phyloP scores from a whole-genome alignment of 2,113 vertebrate genomes.

The Plectropomus leopardus region DNA sequence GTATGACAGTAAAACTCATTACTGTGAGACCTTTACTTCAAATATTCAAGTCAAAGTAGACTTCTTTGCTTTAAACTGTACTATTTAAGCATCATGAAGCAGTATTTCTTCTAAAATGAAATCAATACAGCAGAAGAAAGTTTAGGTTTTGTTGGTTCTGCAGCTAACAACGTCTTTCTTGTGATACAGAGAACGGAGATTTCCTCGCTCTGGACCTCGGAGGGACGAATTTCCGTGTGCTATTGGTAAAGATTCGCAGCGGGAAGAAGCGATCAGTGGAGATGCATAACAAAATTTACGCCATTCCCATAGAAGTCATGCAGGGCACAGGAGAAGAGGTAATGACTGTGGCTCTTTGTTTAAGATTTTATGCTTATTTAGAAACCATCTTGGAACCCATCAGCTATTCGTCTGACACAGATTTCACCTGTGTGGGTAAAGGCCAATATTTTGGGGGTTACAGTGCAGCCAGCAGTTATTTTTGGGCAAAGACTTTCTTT shows the following conservation, averaged over 20 bases:
- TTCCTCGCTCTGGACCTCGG: constrained; percentile 97
- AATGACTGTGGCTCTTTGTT: neutral
- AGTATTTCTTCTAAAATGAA: neutral
- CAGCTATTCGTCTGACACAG: too few relatives aligned
- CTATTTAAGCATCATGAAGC: neutral
- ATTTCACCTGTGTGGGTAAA: too few relatives aligned
- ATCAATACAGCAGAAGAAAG: too few relatives aligned
- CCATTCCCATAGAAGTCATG: constrained; percentile 96
- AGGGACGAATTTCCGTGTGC: constrained; percentile 97
- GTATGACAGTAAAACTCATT: neutral
- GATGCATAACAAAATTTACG: constrained; percentile 99
- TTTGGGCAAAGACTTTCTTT: too few relatives aligned
- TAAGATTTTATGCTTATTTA: neutral
- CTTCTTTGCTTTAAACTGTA: neutral
- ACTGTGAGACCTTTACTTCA: neutral
- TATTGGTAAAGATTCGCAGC: constrained; percentile 97
- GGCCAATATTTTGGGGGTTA: too few relatives aligned
- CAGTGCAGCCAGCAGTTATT: too few relatives aligned
- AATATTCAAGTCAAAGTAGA: neutral
- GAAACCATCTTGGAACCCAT: too few relatives aligned
- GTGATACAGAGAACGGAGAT: constrained; percentile 91
- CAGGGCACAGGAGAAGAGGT: constrained; percentile 98
- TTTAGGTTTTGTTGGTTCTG: neutral
- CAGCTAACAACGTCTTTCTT: neutral
- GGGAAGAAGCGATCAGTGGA: constrained; percentile 94